Evolutionary conservation across 2,797 vertebrate genomes (phyloP), one percentile per base, ranked within the genome.

Genomic region (Eulemur albifrons): DNA sequence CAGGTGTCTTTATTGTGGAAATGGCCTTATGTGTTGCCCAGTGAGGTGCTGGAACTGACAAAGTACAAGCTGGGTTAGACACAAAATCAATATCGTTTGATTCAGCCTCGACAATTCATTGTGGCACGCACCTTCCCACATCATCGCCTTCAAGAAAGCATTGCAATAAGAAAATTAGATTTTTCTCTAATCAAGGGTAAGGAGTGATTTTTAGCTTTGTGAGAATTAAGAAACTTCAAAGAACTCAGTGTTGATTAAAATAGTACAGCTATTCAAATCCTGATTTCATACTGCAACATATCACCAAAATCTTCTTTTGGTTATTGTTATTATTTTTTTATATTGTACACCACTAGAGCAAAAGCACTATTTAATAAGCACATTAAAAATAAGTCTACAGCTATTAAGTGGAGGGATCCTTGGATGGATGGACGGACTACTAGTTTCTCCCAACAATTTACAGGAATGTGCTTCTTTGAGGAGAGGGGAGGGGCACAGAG

Each of bases 61-160:
- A 90, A 90, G 81, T 38, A 40, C 91, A 94, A 12, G 77, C 84
- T 82, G 63, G n/a, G 52, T 90, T 52, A 93, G 96, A 21, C 54
- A 97, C 61, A 94, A 97, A 98, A 97, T 98, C 97, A 84, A 97
- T 98, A 88, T 88, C 90, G 72, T 95, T 96, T 97, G 97, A 97
- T 88, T 94, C 87, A 35, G 32, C 59, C 84, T 96, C 5, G 0
- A 77, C 86, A 86, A 57, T 89, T 93, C 82, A 91, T 81, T 0
- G 0, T 27, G 82, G 67, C 72, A 75, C 84, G 61, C 72, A 75
- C 92, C 79, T 90, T 88, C 72, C 52, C 80, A 30, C 54, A 86
- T 92, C 83, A 90, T 90, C 45, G 80, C 80, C 97, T 97, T 97
- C 76, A 92, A 96, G 89, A 81, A 89, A 54, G 20, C 32, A 96